Conservation (phyloP, 2,113 vertebrate genomes). For the Cochlearius cochlearius region DNA sequence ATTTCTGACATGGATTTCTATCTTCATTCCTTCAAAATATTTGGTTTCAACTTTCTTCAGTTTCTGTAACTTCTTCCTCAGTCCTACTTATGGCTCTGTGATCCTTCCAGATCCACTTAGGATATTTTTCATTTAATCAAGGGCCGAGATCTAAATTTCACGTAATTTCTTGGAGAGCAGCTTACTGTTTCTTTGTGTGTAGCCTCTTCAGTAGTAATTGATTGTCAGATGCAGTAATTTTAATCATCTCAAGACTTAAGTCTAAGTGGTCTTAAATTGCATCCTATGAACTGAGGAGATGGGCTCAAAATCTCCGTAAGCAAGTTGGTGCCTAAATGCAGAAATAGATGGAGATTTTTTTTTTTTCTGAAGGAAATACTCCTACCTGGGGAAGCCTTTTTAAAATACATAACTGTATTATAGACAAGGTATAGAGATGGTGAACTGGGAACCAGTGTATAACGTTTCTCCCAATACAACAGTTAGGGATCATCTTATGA, state of each 20-base stretch:
- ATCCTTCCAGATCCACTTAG: neutral
- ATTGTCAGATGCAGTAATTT: neutral
- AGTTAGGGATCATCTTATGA: neutral
- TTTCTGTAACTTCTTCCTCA: neutral
- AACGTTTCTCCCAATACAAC: neutral
- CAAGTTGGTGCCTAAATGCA: neutral
- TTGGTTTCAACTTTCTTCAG: neutral
- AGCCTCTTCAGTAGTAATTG: neutral
- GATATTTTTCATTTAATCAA: neutral
- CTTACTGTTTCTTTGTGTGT: neutral
- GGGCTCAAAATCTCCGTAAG: neutral
- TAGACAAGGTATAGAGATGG: accelerated
- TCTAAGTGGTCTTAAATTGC: neutral
- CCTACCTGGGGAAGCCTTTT: neutral
- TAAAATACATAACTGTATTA: neutral
- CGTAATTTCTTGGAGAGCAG: neutral
- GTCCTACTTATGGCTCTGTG: neutral
- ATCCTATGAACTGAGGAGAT: neutral
- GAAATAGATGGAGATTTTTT: neutral
- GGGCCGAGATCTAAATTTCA: neutral
- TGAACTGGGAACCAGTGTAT: neutral
- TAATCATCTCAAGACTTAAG: neutral
- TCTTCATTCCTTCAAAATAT: neutral
- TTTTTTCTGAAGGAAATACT: neutral
- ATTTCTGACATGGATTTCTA: neutral